Evolutionary conservation across 2,113 vertebrate genomes (phyloP).

Genomic region (Ictalurus furcatus): DNA sequence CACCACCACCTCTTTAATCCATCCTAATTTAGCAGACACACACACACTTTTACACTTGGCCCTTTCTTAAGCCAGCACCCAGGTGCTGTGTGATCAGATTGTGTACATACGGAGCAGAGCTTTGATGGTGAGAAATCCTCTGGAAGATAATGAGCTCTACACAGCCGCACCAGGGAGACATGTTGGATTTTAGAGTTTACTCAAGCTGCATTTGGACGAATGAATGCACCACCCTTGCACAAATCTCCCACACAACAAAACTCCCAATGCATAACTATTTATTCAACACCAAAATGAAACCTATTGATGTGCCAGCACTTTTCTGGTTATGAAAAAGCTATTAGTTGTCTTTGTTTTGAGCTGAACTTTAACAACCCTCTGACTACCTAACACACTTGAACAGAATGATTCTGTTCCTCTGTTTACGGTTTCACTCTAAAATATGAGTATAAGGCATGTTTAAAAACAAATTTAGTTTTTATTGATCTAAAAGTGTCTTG

Average conservation of each 20-base stretch:
- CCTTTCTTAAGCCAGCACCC: not conserved
- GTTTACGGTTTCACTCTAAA: not conserved
- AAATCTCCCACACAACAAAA: not conserved
- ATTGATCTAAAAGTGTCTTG: not conserved
- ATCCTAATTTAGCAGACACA: not conserved
- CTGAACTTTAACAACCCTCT: not conserved
- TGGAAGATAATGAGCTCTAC: slow-evolving; percentile 18
- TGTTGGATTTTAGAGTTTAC: slow-evolving; percentile 19
- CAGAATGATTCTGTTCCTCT: not conserved
- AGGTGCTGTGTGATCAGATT: slow-evolving; percentile 16
- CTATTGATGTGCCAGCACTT: not conserved
- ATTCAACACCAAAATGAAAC: not conserved
- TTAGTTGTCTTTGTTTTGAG: not conserved
- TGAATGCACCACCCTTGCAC: slow-evolving; percentile 4
- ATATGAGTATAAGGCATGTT: not conserved
- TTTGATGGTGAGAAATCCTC: slow-evolving; percentile 17
- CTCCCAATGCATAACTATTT: not conserved
- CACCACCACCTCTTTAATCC: slow-evolving; percentile 8
- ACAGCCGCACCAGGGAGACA: slow-evolving; percentile 8
- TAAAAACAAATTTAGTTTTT: not conserved
- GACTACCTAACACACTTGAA: not conserved
- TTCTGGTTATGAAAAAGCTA: not conserved
- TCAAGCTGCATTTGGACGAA: slow-evolving; percentile 16
- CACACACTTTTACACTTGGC: not conserved
- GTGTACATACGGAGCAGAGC: slow-evolving; percentile 12